These are phyloP conservation scores for Onthophagus sagittarius DNA, from an alignment of 2,888 invertebrate genomes.

Conservation along the genomic window DNA sequence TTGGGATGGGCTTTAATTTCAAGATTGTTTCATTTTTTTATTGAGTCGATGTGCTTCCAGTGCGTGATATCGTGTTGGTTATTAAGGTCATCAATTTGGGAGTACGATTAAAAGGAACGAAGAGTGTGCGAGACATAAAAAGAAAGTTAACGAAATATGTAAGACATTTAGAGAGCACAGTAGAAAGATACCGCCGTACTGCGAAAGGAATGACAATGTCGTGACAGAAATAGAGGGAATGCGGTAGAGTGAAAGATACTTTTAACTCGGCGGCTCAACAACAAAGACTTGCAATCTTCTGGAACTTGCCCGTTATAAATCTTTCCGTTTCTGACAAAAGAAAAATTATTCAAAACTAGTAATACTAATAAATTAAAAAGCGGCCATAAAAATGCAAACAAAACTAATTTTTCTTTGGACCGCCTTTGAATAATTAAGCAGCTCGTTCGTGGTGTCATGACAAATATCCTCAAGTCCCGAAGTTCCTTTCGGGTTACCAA, in stretches of 20 bases:
- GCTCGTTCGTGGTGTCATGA: not conserved
- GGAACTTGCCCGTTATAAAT: not conserved
- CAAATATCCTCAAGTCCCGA: not conserved
- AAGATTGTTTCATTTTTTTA: not conserved
- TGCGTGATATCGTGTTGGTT: too few species aligned
- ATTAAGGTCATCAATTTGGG: not conserved
- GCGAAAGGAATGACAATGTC: not conserved
- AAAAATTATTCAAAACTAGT: not conserved
- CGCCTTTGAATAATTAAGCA: not conserved
- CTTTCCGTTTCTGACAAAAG: not conserved
- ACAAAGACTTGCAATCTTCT: not conserved
- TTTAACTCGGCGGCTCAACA: not conserved
- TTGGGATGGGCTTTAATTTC: not conserved
- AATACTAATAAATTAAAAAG: not conserved
- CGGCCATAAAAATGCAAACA: not conserved
- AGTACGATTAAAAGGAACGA: not conserved
- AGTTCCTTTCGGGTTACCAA: not conserved
- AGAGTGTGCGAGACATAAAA: not conserved
- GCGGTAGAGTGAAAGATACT: not conserved
- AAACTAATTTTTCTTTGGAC: not conserved
- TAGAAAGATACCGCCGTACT: not conserved
- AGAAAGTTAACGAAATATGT: not conserved
- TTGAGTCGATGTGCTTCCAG: too few species aligned
- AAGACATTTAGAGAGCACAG: not conserved
- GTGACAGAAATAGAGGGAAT: not conserved